phyloP scores from a whole-genome alignment of 2,797 vertebrate species.

The Meriones psammophilus region DNA sequence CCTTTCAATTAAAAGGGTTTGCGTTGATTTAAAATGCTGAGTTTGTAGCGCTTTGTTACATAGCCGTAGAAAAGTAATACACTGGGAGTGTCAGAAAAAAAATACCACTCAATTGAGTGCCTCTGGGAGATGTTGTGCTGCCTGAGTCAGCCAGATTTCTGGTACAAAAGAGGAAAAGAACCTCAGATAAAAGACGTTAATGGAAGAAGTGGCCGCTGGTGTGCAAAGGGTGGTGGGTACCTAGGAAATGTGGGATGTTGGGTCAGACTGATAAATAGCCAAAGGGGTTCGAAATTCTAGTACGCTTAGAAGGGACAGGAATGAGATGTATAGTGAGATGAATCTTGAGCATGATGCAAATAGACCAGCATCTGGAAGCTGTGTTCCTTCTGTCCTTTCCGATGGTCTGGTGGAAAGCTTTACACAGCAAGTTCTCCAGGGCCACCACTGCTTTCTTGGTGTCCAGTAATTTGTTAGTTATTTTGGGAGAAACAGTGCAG shows the following conservation, averaged over 20 bases:
- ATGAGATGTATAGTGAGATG: not conserved
- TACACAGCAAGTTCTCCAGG: not conserved
- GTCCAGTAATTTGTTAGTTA: not conserved
- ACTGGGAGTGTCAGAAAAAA: not conserved
- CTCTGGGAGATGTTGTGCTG: not conserved
- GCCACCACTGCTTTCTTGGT: not conserved
- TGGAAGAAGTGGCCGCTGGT: not conserved
- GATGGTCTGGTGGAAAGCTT: not conserved
- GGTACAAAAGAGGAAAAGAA: not conserved
- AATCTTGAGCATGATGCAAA: not conserved
- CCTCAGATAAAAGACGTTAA: not conserved
- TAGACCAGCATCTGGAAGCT: not conserved
- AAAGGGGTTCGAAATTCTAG: not conserved
- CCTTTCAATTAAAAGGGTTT: not conserved
- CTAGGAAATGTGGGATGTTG: not conserved
- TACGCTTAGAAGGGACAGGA: not conserved
- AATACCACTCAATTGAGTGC: not conserved
- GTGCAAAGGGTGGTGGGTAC: not conserved
- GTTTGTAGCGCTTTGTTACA: not conserved
- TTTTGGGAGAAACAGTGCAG: not conserved
- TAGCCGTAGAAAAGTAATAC: not conserved
- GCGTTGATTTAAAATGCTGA: constrained; percentile 13
- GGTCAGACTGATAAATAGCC: not conserved
- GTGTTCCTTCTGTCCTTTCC: not conserved
- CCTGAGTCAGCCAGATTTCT: not conserved